A percentile compares a stretch with the other conserved stretches of the same genome.
phyloP scores from a whole-genome alignment of 2,888 invertebrate genomes.

The Cheiracanthium punctorium region DNA sequence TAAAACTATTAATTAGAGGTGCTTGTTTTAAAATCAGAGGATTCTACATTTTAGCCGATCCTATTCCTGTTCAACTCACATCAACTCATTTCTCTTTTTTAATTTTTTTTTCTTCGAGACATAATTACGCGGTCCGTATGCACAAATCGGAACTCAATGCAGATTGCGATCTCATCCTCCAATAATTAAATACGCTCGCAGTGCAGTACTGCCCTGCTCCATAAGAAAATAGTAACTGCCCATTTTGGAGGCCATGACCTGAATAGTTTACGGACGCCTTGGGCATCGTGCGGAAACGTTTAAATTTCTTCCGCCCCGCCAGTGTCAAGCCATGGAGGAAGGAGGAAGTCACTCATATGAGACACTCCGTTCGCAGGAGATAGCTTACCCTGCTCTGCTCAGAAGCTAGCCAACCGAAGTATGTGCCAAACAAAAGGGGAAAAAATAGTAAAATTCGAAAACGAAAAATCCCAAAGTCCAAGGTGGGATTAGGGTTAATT shows the following conservation, averaged over 20 bases:
- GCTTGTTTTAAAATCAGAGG: no score
- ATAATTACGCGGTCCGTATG: no score
- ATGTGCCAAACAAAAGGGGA: not conserved
- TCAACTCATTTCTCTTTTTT: no score
- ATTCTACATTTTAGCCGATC: no score
- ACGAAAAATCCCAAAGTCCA: not conserved
- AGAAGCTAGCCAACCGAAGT: not conserved
- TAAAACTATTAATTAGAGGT: no score
- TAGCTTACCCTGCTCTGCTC: not conserved
- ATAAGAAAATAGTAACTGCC: slow-evolving; percentile 30
- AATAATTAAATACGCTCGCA: not conserved
- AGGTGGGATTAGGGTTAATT: slow-evolving; percentile 3
- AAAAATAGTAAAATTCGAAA: not conserved
- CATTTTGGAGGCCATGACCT: slow-evolving; percentile 32
- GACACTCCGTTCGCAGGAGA: not conserved
- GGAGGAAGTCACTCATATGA: slow-evolving; percentile 38
- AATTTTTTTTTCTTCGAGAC: no score
- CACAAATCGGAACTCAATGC: not conserved
- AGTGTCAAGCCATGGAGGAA: slow-evolving; percentile 50
- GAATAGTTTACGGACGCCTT: slow-evolving; percentile 3
- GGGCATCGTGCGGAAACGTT: not conserved
- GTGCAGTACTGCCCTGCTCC: no score
- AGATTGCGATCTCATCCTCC: not conserved
- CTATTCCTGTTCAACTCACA: no score
- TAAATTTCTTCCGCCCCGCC: slow-evolving; percentile 35